These are phyloP conservation scores for Nephrotoma guestfalica DNA, from an alignment of 2,888 invertebrate genomes.

Conservation along the genomic window DNA sequence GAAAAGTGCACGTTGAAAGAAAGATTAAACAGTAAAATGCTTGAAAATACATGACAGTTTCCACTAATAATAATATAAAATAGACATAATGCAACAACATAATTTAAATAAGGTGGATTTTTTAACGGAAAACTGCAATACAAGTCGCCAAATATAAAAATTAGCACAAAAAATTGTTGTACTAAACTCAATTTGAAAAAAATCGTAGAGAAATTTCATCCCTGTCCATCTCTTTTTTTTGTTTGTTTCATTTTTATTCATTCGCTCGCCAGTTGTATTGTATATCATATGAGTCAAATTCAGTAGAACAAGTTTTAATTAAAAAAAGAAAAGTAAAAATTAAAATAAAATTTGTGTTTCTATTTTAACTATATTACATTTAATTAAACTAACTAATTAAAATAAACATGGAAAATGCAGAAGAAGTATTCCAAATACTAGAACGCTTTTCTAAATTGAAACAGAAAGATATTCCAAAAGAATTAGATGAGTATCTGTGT, in stretches of 20 bases:
- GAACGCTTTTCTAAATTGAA: constrained; percentile 68
- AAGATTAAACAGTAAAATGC: too few species aligned
- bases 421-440: constrained; percentile 67
- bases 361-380: neutral
- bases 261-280: neutral
- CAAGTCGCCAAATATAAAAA: neutral
- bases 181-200: neutral
- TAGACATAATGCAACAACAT: too few species aligned
- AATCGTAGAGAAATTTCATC: neutral
- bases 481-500: constrained; percentile 76
- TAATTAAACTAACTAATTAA: neutral
- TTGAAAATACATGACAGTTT: too few species aligned
- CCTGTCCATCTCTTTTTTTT: neutral
- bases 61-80: too few species aligned
- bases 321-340: neutral
- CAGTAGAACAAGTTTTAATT: neutral
- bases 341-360: neutral
- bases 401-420: constrained; percentile 58
- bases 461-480: constrained; percentile 70
- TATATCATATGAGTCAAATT: neutral
- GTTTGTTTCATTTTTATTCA: neutral
- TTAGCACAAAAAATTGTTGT: neutral
- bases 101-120: neutral
- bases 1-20: too few species aligned
- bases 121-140: neutral